phyloP scores from a whole-genome alignment of 2,888 invertebrate genomes.

The Liopterus haemorrhoidalis region DNA sequence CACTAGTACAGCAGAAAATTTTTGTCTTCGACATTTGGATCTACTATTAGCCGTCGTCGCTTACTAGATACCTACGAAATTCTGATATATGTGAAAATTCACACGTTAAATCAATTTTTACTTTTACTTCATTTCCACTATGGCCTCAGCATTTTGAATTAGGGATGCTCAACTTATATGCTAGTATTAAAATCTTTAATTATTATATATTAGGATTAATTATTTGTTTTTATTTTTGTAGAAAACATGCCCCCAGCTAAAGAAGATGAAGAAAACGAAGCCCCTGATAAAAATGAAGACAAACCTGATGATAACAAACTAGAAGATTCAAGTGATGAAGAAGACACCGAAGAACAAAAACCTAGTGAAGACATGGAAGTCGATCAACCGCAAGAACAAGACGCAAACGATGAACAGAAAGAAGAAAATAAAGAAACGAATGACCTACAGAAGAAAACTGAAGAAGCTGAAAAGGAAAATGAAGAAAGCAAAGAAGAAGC shows the following conservation, averaged over 20 bases:
- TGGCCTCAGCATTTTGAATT: too few relatives aligned
- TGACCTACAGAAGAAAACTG: constrained; percentile 32
- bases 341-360: constrained; percentile 36
- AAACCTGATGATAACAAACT: constrained; percentile 40
- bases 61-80: too few relatives aligned
- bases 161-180: too few relatives aligned
- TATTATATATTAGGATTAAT: too few relatives aligned
- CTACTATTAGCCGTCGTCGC: too few relatives aligned
- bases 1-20: too few relatives aligned
- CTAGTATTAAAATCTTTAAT: too few relatives aligned
- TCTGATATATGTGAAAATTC: too few relatives aligned
- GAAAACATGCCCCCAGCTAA: constrained; percentile 36
- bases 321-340: constrained; percentile 34
- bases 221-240: constrained; percentile 14
- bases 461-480: constrained; percentile 35
- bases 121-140: too few relatives aligned
- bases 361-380: constrained; percentile 36
- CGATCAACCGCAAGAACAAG: too few relatives aligned
- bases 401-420: constrained; percentile 31
- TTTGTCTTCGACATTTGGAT: too few relatives aligned
- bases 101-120: too few relatives aligned
- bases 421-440: constrained; percentile 37
- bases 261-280: constrained; percentile 37
- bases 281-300: constrained; percentile 40
- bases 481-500: constrained; percentile 42